These are phyloP conservation scores for Holothuria leucospilota DNA, from an alignment of 53 echinoderm and acorn worm genomes.

Conservation along the genomic window DNA sequence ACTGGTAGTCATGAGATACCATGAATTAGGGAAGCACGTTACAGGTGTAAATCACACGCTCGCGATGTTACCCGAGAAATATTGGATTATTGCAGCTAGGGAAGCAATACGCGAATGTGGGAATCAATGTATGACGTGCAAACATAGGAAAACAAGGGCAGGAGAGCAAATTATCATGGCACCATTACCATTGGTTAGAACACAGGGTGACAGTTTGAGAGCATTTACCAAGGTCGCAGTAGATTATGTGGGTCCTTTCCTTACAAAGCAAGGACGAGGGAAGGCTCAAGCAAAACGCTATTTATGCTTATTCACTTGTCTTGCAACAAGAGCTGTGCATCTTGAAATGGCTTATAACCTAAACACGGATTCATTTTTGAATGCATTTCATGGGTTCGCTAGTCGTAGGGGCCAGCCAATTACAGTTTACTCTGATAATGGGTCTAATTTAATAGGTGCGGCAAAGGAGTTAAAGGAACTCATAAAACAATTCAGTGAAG, in stretches of 20 bases:
- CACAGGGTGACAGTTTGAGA: not conserved
- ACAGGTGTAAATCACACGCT: too few species aligned
- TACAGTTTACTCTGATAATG: constrained; percentile 23
- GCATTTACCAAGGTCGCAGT: not conserved
- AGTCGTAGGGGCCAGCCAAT: constrained; percentile 25
- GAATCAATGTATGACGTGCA: not conserved
- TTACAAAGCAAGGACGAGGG: not conserved
- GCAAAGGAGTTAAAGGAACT: constrained; percentile 35
- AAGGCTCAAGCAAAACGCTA: not conserved
- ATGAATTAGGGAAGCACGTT: too few species aligned
- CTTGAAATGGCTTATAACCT: constrained; percentile 27
- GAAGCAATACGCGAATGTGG: not conserved
- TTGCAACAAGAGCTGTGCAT: constrained; percentile 5
- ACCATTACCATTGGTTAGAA: not conserved
- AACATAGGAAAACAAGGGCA: not conserved
- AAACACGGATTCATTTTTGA: constrained; percentile 30
- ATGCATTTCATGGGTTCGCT: constrained; percentile 28
- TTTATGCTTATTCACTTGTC: not conserved
- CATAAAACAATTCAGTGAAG: not conserved
- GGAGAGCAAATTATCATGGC: not conserved
- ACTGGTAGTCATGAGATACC: too few species aligned
- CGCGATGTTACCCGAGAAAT: too few species aligned
- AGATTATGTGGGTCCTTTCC: not conserved
- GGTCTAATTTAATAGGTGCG: constrained; percentile 39
- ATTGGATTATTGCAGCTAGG: not conserved